Evolutionary conservation across 2,797 vertebrate genomes (phyloP), one percentile per base, ranked within the genome.

Genomic region (Girardinus metallicus): DNA sequence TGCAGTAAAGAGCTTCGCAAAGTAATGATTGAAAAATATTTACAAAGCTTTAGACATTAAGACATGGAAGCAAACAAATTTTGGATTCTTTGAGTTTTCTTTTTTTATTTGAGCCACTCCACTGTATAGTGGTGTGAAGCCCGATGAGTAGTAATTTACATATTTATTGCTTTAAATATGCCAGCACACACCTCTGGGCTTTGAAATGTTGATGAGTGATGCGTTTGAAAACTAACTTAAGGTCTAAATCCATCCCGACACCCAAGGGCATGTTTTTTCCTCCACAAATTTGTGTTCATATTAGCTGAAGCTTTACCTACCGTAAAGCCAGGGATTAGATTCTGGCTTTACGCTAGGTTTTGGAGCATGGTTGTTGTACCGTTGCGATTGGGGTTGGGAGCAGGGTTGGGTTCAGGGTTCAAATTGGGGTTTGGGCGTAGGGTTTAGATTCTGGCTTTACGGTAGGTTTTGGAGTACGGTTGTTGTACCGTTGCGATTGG

Each of bases 151-250:
- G 68, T 75, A 1, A 91, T 93, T 93, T 93, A 39, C 91, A 91
- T 92, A 86, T 91, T 88, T 85, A 89, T 89, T 85, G 80, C 60
- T 80, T 74, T 79, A 78, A 83, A 85, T 86, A 91, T 86, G 80
- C 87, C 80, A 82, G 82, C 66, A 23, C 60, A 66, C 78, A 85
- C 89, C 91, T 88, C 36, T 29, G 70, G 87, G 90, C 85, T 80
- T 34, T 10, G 41, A 82, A 80, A 82, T 86, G 88, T 68, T 87
- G 84, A 87, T 89, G 86, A 90, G 76, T 92, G 87, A 91, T 84
- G 86, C 80, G 81, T 86, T 85, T 85, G 64, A 85, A 87, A 85
- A 85, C 49, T 44, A 81, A 90, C 78, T 84, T 85, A 75, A 83
- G 75, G 81, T 87, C 89, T 91, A 88, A 91, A 87, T 92, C 89